Evolutionary conservation across 2,113 vertebrate species (phyloP).

Genomic region (Fulica atra): DNA sequence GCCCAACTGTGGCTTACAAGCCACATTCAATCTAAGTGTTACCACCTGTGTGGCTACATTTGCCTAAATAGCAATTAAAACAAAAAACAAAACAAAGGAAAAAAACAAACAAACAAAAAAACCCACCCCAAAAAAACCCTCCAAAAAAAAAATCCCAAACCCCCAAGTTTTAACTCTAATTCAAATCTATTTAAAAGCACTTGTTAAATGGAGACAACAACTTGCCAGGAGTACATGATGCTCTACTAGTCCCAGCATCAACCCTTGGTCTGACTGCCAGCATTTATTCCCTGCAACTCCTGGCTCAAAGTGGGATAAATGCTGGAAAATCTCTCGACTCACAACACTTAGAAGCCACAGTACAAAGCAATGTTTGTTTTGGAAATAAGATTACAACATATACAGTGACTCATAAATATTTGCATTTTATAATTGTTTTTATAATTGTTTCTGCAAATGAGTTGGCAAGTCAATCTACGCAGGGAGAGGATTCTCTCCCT

Average conservation of each 20-base stretch:
- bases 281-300: conserved; percentile 29
- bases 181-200: conserved; percentile 47
- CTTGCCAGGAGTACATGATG: neutral
- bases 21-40: conserved; percentile 11
- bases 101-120: neutral
- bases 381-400: conserved; percentile 63
- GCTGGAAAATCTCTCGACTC: neutral
- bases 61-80: conserved; percentile 58
- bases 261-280: neutral
- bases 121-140: too few species aligned
- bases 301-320: neutral
- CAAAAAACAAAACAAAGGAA: neutral
- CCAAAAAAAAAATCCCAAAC: too few species aligned
- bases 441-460: conserved; percentile 69
- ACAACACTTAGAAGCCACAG: neutral
- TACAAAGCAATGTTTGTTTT: conserved; percentile 58
- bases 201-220: conserved; percentile 35
- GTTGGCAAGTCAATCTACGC: conserved; percentile 27
- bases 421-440: conserved; percentile 73
- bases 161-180: conserved; percentile 10
- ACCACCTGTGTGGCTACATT: conserved; percentile 26
- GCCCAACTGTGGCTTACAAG: neutral
- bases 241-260: neutral
- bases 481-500: neutral
- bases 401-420: conserved; percentile 69